phyloP scores from a whole-genome alignment of 2,797 vertebrate species.

The Dendrocincla tyrannina region DNA sequence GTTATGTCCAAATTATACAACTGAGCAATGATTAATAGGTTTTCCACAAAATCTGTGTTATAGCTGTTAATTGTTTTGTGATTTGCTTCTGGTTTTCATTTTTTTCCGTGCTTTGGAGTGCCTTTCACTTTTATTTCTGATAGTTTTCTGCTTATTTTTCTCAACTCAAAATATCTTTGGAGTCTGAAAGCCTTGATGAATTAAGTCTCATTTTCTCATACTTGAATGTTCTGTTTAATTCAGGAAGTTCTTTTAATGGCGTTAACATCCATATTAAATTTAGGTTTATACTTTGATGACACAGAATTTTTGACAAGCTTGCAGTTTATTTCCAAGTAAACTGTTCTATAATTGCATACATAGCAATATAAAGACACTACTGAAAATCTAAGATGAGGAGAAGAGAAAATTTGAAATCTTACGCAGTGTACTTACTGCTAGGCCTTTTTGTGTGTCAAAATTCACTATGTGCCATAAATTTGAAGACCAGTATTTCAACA shows the following conservation, averaged over 20 bases:
- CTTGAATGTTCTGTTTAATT: not conserved
- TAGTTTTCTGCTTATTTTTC: not conserved
- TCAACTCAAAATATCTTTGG: not conserved
- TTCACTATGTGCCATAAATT: not conserved
- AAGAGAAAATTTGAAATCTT: not conserved
- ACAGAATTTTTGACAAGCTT: not conserved
- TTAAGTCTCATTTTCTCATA: not conserved
- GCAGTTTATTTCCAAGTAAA: rapidly evolving
- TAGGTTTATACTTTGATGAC: not conserved
- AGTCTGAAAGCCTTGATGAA: not conserved
- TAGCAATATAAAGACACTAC: not conserved
- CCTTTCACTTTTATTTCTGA: not conserved
- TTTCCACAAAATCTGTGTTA: not conserved
- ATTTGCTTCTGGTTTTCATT: not conserved
- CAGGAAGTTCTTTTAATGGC: not conserved
- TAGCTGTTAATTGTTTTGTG: not conserved
- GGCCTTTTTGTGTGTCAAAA: not conserved
- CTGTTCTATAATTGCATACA: not conserved
- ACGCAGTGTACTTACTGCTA: not conserved
- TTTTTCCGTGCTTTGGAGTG: not conserved
- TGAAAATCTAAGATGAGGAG: not conserved
- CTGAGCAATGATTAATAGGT: not conserved
- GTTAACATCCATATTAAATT: not conserved
- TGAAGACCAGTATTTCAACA: not conserved
- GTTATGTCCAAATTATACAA: not conserved